A percentile compares a stretch with the other conserved stretches of the same genome.
Conservation (phyloP, 1,140 invertebrate genomes). For the Lordiphosa collinella region DNA sequence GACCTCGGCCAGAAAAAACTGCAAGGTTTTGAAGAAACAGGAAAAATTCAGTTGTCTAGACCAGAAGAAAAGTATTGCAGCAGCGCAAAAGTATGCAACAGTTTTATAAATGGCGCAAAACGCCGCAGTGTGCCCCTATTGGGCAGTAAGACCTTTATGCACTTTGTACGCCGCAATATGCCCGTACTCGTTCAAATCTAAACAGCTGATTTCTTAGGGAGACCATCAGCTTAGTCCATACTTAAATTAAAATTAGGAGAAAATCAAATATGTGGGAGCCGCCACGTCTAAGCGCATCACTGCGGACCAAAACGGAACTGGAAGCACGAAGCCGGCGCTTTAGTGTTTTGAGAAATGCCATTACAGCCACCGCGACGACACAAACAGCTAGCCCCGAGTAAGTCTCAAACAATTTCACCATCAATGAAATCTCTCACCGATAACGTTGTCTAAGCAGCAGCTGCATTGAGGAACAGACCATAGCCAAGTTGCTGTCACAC, state of each 20-base stretch:
- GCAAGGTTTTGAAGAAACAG: no score
- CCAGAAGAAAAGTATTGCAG: no score
- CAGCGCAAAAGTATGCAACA: no score
- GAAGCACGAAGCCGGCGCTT: slow-evolving; percentile 45
- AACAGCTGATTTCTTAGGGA: no score
- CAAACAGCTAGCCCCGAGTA: slow-evolving; percentile 22
- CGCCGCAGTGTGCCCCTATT: no score
- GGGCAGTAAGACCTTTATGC: no score
- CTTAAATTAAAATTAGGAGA: slow-evolving; percentile 1
- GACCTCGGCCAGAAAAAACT: no score
- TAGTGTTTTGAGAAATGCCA: slow-evolving; percentile 19
- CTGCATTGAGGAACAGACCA: slow-evolving; percentile 51
- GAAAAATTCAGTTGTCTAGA: no score
- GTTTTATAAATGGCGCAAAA: no score
- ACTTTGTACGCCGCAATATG: no score
- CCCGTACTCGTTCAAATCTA: no score
- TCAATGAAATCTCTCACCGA: slow-evolving; percentile 33
- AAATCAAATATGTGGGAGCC: slow-evolving; percentile 56
- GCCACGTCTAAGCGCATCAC: slow-evolving; percentile 62
- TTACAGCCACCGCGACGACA: slow-evolving; percentile 40
- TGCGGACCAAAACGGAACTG: slow-evolving; percentile 69
- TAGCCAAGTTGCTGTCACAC: slow-evolving; percentile 51
- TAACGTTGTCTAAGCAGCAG: not conserved
- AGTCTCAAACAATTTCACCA: slow-evolving; percentile 35
- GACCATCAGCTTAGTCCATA: no score